Conservation (phyloP, 2,797 vertebrate species). For the Rhincodon typus region DNA sequence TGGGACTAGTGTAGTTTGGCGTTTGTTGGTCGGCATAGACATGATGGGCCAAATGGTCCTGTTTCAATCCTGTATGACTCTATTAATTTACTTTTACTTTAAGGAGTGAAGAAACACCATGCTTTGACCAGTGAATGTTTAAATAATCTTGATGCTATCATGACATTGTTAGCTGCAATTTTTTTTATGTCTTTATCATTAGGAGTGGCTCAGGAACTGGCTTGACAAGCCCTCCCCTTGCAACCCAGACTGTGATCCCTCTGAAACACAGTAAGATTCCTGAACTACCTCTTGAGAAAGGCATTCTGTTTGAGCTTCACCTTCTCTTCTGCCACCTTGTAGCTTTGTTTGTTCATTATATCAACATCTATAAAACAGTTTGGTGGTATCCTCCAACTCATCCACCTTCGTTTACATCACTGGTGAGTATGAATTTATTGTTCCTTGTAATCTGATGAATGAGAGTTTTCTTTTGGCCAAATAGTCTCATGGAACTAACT, state of each 20-base stretch:
- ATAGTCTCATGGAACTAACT: background rate
- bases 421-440: slow-evolving; percentile 64
- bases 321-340: slow-evolving; percentile 94
- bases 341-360: slow-evolving; percentile 93
- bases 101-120: background rate
- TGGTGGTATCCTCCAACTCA: slow-evolving; percentile 97
- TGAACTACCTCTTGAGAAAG: slow-evolving; percentile 80
- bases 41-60: no score
- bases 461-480: background rate
- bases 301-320: slow-evolving; percentile 87
- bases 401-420: slow-evolving; percentile 87
- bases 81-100: background rate
- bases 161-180: background rate
- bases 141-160: background rate
- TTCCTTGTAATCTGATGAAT: background rate
- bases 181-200: slow-evolving; percentile 27
- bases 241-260: slow-evolving; percentile 85
- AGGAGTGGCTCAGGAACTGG: slow-evolving; percentile 87
- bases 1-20: no score
- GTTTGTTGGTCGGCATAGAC: no score
- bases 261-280: slow-evolving; percentile 95
- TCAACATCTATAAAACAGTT: slow-evolving; percentile 98
- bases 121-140: background rate
- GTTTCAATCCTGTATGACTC: no score
- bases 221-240: slow-evolving; percentile 88